Evolutionary conservation across 2,797 vertebrate genomes (phyloP), one percentile per base, ranked within the genome.

Genomic region (Clarias laeviceps): DNA sequence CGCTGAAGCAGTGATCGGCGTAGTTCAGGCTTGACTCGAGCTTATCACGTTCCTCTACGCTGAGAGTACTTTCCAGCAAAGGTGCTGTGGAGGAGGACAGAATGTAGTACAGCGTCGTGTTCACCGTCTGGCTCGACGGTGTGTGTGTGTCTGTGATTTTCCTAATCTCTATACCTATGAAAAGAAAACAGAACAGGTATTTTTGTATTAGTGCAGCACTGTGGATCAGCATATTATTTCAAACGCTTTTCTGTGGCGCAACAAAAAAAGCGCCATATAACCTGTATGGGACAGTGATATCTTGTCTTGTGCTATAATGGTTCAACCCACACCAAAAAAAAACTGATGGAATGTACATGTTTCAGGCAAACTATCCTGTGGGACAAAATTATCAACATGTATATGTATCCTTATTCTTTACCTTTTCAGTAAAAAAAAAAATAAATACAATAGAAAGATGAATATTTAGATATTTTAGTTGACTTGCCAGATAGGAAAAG

Each of bases 1-100:
- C 98, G 0, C 97, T 99, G 94, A 98, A 99, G 93, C 98, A 99
- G 93, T 99, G 98, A 91, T 99, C 98, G 0, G 97, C 98, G 0
- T 99, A 99, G 93, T 96, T 98, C 86, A 99, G 94, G 65, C 95
- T 97, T 45, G 95, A 94, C 89, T 98, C 97, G 69, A 99, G 95
- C 20, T 91, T 96, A 0, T 95, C 94, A 0, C 94, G 95, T 80
- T 98, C 97, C 88, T 97, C 96, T 0, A 82, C 64, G 18, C 87
- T 91, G 0, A 97, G 87, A 82, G 92, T 91, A 0, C 92, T 95
- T 82, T 97, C 97, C 1, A 99, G 95, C 87, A 99, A 93, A 0
- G 97, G 97, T 0, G 97, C 95, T 0, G 90, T 87, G 0, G 96
- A 94, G 62, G 95, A 96, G 17, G 97, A 97, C 11, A 99, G 95